Conservation (phyloP, 2,113 vertebrate genomes). For the Colistium nudipinnis region DNA sequence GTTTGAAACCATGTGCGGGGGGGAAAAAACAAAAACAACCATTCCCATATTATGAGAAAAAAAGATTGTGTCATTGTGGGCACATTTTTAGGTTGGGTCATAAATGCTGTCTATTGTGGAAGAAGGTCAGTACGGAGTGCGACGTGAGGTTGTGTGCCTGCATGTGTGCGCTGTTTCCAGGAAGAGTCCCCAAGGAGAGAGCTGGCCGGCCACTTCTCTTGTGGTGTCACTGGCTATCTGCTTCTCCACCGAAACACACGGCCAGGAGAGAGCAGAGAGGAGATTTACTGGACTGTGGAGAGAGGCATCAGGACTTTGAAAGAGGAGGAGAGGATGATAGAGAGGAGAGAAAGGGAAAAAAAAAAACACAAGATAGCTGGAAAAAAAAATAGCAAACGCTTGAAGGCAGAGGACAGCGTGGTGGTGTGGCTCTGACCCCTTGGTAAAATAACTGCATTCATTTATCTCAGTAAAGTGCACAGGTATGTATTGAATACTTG, state of each 20-base stretch:
- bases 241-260: constrained; percentile 24
- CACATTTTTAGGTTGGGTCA: background rate
- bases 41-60: no score
- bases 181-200: constrained; percentile 11
- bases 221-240: constrained; percentile 43
- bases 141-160: background rate
- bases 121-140: background rate
- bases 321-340: background rate
- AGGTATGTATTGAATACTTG: no score
- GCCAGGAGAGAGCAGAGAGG: constrained; percentile 26
- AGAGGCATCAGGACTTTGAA: background rate
- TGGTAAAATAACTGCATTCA: constrained; percentile 6
- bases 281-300: constrained; percentile 32
- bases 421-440: constrained; percentile 14
- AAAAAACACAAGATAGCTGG: constrained; percentile 4
- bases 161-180: constrained; percentile 16
- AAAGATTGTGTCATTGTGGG: no score
- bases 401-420: constrained; percentile 1
- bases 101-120: constrained; percentile 5
- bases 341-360: constrained; percentile 1
- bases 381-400: constrained; percentile 8
- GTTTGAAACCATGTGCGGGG: background rate
- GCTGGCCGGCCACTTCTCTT: constrained; percentile 27
- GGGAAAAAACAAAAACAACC: background rate
- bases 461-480: background rate